These are phyloP conservation scores for Hemichromis elongatus DNA, from an alignment of 2,113 vertebrate genomes.

Conservation along the genomic window DNA sequence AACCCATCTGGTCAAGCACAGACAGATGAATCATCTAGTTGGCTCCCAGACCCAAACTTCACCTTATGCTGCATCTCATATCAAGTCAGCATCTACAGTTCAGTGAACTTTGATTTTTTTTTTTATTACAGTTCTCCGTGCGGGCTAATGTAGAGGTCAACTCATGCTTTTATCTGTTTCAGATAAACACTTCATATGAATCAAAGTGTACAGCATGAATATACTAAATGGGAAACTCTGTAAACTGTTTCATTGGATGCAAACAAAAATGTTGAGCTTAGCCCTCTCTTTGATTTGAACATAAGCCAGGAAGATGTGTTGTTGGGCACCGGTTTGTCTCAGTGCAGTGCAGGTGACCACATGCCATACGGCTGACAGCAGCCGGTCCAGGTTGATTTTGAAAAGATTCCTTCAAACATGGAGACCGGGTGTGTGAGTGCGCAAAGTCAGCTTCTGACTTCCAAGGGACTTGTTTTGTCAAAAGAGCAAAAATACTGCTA, in stretches of 20 bases:
- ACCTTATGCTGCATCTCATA: constrained; percentile 18
- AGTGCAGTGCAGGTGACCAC: not conserved
- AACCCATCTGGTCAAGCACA: constrained; percentile 56
- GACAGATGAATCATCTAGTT: constrained; percentile 55
- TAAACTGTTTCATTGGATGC: not conserved
- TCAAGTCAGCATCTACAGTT: constrained; percentile 26
- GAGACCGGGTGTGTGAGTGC: not conserved
- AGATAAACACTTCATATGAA: not conserved
- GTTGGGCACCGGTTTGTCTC: not conserved
- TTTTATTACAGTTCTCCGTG: not conserved
- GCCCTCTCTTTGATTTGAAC: not conserved
- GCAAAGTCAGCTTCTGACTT: not conserved
- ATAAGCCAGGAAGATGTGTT: not conserved
- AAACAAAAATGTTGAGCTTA: not conserved
- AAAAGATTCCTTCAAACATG: not conserved
- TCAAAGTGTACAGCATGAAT: not conserved
- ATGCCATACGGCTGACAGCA: fast-evolving
- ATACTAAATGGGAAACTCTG: not conserved
- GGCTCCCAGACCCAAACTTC: constrained; percentile 40
- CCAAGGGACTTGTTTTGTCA: not conserved
- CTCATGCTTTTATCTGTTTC: constrained; percentile 20
- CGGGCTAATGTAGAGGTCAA: constrained; percentile 9
- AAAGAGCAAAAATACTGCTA: not conserved
- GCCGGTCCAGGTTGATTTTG: not conserved
- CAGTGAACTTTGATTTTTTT: not conserved